Evolutionary conservation across 1,140 invertebrate genomes (phyloP), one percentile per base, ranked within the genome.

Genomic region (Papilio aristodemus): DNA sequence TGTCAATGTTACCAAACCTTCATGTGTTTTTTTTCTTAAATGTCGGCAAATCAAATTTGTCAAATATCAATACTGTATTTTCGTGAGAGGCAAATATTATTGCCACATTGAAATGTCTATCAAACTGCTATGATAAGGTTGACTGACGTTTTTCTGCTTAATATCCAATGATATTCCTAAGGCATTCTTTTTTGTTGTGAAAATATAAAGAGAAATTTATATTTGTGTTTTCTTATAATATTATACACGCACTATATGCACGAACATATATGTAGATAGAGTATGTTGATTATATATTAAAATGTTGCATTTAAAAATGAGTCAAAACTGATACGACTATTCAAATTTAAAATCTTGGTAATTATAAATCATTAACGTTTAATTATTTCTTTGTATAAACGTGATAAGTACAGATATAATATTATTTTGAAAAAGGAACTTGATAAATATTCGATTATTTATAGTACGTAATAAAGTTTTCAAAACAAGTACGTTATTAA

Each of bases 401-500:
- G 2, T 32, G 2, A 32, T 32, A 32, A 32, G 27, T 32, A 32
- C 6, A 32, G 6, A 32, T 32, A 32, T 32, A 3, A 32, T 32
- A 32, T 32, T 32, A 17, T 14, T 14, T 14, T 17, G 7, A 14
- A 7, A 43, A 17, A 43, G 38, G 38, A 39, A 39, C 0, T 13
- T 39, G 59, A 27, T 19, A 46, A 41, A 43, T 32, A 64, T 64
- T 43, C 4, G 46, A 64, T 46, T 64, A 66, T 46, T 66, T 19
- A 6, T 66, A 77, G 75, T 74, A 70, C 58, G 62, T 74, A 72
- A 46, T 69, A 73, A 68, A 75, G 74, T 75, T 82, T 71, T 71
- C 72, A 72, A 82, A 84, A 83, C 77, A 84, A 66, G 63, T 62
- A 62, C 63, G 39, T 66, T 66, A 66, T 81, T 73, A 71, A 69